These are phyloP conservation scores for Priocnemis perturbator DNA, from an alignment of 2,888 invertebrate species.

Conservation along the genomic window DNA sequence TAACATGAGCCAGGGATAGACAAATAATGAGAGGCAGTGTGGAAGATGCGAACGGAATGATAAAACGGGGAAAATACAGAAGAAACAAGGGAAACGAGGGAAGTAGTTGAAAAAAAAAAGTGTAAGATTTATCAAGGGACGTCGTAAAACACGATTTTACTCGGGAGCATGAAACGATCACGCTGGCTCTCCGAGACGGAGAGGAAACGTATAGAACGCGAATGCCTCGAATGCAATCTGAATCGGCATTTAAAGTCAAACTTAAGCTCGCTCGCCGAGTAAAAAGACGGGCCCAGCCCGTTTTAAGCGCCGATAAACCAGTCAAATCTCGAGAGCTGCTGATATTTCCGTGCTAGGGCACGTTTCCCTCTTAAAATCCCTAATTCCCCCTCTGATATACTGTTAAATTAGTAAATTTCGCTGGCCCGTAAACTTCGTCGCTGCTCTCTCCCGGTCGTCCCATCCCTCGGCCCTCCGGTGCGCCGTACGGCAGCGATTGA, in stretches of 20 bases:
- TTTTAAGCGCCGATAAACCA: slow-evolving; percentile 6
- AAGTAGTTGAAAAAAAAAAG: background rate
- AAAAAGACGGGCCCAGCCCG: background rate
- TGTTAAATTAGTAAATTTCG: too few species aligned
- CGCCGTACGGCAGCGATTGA: too few species aligned
- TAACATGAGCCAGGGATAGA: too few species aligned
- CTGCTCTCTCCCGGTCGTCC: too few species aligned
- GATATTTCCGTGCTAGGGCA: too few species aligned
- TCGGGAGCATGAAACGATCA: slow-evolving; percentile 33
- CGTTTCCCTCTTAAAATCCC: too few species aligned
- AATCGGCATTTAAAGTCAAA: slow-evolving; percentile 30
- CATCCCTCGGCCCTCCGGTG: too few species aligned
- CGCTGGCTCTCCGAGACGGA: background rate
- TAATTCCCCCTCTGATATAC: too few species aligned
- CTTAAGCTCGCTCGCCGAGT: slow-evolving; percentile 6
- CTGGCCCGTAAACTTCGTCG: too few species aligned
- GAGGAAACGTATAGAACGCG: slow-evolving; percentile 13
- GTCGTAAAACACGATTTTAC: slow-evolving; percentile 30
- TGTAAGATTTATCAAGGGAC: slow-evolving; percentile 28
- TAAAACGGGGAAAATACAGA: background rate
- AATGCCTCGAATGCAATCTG: slow-evolving; percentile 30
- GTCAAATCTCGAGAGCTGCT: too few species aligned
- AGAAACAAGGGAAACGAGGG: slow-evolving; percentile 3
- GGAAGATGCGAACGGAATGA: background rate
- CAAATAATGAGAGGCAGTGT: background rate